phyloP scores from a whole-genome alignment of 2,113 vertebrate species.

The Grantiella picta region DNA sequence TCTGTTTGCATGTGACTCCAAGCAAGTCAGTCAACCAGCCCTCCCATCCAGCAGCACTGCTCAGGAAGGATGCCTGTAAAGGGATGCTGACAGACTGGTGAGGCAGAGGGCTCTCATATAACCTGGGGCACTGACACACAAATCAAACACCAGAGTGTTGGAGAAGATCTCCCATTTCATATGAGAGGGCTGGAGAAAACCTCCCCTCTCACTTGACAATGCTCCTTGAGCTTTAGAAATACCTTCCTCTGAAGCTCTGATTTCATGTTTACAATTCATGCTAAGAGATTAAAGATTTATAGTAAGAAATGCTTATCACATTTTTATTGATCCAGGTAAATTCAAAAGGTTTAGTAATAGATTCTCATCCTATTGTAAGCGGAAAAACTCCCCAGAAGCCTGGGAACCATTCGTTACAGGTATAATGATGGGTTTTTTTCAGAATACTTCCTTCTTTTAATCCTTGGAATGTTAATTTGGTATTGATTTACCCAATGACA shows the following conservation, averaged over 20 bases:
- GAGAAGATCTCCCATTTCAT: not conserved
- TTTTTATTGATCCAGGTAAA: not conserved
- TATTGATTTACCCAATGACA: not conserved
- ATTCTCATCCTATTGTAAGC: not conserved
- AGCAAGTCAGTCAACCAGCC: not conserved
- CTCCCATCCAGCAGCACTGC: not conserved
- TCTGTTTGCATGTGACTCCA: not conserved
- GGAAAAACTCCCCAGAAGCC: not conserved
- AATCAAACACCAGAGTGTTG: not conserved
- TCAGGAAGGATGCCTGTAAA: not conserved
- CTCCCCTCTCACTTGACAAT: fast-evolving
- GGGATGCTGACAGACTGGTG: not conserved
- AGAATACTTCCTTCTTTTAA: not conserved
- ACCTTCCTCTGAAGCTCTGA: not conserved
- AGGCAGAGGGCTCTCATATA: not conserved
- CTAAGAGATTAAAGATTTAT: not conserved
- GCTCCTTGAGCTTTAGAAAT: not conserved
- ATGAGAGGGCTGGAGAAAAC: not conserved
- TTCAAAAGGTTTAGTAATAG: not conserved
- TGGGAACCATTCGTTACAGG: not conserved
- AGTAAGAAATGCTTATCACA: not conserved
- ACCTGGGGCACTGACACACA: not conserved
- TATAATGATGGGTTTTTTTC: not conserved
- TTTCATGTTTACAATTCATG: not conserved
- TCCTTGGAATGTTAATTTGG: not conserved